phyloP scores from a whole-genome alignment of 2,113 vertebrate species.

The Podocnemis expansa region DNA sequence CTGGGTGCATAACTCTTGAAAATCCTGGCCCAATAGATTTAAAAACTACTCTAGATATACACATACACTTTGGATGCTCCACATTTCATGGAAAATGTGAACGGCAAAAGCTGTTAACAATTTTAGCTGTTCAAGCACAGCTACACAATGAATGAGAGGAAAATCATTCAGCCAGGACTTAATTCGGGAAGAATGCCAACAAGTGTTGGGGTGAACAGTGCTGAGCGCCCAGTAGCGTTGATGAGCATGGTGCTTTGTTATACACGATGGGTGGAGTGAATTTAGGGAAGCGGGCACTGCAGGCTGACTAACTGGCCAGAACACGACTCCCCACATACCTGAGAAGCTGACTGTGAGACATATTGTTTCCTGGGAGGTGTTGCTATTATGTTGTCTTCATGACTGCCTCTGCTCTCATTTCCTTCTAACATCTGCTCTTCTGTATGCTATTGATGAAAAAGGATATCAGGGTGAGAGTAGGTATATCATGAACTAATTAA shows the following conservation, averaged over 20 bases:
- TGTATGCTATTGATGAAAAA: not conserved
- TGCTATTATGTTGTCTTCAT: not conserved
- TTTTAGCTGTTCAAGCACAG: not conserved
- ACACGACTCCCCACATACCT: not conserved
- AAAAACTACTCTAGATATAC: conserved; percentile 7
- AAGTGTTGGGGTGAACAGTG: not conserved
- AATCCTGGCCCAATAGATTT: not conserved
- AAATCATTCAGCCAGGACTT: not conserved
- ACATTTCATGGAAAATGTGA: conserved; percentile 2
- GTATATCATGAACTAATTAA: not conserved
- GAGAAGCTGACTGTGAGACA: not conserved
- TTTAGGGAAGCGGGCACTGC: not conserved
- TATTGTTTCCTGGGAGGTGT: not conserved
- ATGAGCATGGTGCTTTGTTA: not conserved
- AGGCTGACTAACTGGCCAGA: not conserved
- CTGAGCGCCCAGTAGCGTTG: not conserved
- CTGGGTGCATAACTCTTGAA: not conserved
- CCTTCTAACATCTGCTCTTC: not conserved
- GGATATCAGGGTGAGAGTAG: not conserved
- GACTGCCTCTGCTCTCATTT: not conserved
- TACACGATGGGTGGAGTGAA: not conserved
- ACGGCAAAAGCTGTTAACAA: not conserved
- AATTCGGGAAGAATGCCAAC: not conserved
- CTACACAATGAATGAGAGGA: conserved; percentile 8
- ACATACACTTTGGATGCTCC: not conserved